phyloP scores from a whole-genome alignment of 2,797 vertebrate species.

The Gymnoscopelus microlampas region DNA sequence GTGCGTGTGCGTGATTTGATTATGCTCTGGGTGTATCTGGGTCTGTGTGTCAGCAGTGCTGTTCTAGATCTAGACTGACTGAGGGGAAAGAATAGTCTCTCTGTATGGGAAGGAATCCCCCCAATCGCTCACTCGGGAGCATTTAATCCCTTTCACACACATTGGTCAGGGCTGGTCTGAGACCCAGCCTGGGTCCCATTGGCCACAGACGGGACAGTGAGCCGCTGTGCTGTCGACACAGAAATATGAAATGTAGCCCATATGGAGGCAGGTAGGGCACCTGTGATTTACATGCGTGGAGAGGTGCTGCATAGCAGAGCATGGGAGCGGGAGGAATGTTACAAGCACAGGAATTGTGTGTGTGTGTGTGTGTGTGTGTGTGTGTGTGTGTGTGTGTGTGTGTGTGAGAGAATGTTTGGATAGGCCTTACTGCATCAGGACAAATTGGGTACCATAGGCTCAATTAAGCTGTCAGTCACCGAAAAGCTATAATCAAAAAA shows the following conservation, averaged over 20 bases:
- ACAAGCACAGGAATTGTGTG: neutral
- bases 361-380: no score
- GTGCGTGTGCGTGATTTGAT: constrained; percentile 59
- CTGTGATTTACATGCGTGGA: constrained; percentile 31
- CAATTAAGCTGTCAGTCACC: no score
- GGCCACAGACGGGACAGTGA: constrained; percentile 37
- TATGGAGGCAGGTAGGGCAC: constrained; percentile 35
- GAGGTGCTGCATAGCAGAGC: neutral
- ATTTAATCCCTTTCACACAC: constrained; percentile 29
- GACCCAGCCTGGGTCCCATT: constrained; percentile 52
- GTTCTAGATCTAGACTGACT: constrained; percentile 15
- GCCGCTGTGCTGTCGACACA: constrained; percentile 32
- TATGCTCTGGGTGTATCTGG: constrained; percentile 71
- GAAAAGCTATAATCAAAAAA: no score
- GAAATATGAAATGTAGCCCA: constrained; percentile 31
- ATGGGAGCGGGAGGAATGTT: constrained; percentile 1
- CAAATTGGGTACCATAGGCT: neutral
- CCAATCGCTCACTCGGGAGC: constrained; percentile 27
- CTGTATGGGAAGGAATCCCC: constrained; percentile 55
- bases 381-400: no score
- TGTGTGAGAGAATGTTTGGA: no score
- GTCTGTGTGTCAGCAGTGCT: constrained; percentile 78
- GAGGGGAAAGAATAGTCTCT: constrained; percentile 64
- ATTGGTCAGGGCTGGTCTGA: constrained; percentile 1
- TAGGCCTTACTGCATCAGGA: neutral